These are phyloP conservation scores for Ornithorhynchus anatinus DNA, from an alignment of 2,113 vertebrate genomes.

Conservation along the genomic window DNA sequence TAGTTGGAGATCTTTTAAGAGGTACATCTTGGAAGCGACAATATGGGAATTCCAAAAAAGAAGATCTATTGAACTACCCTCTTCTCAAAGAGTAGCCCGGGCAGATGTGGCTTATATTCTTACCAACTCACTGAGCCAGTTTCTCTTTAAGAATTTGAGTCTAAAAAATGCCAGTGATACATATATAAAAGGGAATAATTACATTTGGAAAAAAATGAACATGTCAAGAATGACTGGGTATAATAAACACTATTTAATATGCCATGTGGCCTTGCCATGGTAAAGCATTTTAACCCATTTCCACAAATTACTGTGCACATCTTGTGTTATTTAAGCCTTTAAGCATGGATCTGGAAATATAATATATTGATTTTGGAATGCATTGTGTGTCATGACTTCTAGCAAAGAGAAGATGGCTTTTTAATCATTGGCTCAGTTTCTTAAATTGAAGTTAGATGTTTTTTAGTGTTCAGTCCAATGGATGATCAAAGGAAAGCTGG, in stretches of 20 bases:
- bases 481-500: neutral
- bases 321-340: neutral
- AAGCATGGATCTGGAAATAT: neutral
- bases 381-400: neutral
- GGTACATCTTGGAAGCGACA: too few species aligned
- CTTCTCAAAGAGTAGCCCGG: neutral
- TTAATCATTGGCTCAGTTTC: neutral
- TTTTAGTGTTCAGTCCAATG: neutral
- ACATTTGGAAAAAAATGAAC: neutral
- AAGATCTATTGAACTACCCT: neutral
- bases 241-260: conserved; percentile 2
- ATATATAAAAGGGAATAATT: neutral
- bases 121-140: neutral
- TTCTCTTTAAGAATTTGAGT: neutral
- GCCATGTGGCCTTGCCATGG: neutral
- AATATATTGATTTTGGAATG: neutral
- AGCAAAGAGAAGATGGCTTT: neutral
- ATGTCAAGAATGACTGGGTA: neutral
- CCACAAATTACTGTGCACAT: neutral
- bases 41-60: too few species aligned
- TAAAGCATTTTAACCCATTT: neutral
- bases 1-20: too few species aligned
- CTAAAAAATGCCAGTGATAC: neutral
- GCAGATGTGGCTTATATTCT: neutral
- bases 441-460: conserved; percentile 1